phyloP scores from a whole-genome alignment of 1,140 invertebrate species.

The Cataglyphis hispanica region DNA sequence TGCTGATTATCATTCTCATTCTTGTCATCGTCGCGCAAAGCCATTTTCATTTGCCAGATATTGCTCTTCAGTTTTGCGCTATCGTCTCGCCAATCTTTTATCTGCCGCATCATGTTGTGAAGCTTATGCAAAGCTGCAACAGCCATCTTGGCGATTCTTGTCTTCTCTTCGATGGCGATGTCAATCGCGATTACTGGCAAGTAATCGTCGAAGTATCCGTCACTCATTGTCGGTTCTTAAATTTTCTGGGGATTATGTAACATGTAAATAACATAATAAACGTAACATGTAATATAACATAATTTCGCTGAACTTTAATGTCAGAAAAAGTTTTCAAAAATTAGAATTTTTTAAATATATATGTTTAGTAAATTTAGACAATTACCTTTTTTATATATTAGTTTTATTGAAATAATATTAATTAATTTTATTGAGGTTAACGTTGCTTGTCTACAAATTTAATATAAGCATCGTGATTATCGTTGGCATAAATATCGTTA shows the following conservation, averaged over 20 bases:
- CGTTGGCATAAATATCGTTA: neutral
- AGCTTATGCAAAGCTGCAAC: conserved; percentile 61
- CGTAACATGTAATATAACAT: too few species aligned
- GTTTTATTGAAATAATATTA: neutral
- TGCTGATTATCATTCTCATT: conserved; percentile 46
- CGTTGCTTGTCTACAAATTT: neutral
- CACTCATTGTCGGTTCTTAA: conserved; percentile 27
- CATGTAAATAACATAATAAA: neutral
- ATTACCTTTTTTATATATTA: conserved; percentile 12
- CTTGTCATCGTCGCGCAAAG: conserved; percentile 50
- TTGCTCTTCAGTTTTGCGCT: conserved; percentile 65
- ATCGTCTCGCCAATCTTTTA: conserved; percentile 69
- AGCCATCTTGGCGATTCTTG: conserved; percentile 58
- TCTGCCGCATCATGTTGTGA: conserved; percentile 69
- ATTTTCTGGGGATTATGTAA: neutral
- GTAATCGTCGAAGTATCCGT: conserved; percentile 37
- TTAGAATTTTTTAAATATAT: neutral
- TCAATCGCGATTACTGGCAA: conserved; percentile 33
- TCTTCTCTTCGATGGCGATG: conserved; percentile 55
- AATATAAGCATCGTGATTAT: neutral
- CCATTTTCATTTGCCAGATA: conserved; percentile 67
- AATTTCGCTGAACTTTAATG: conserved; percentile 15
- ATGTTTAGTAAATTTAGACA: neutral
- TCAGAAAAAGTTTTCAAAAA: neutral
- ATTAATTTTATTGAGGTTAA: conserved; percentile 36